Conservation (phyloP, 2,113 vertebrate species). For the Sinocyclocheilus grahami region DNA sequence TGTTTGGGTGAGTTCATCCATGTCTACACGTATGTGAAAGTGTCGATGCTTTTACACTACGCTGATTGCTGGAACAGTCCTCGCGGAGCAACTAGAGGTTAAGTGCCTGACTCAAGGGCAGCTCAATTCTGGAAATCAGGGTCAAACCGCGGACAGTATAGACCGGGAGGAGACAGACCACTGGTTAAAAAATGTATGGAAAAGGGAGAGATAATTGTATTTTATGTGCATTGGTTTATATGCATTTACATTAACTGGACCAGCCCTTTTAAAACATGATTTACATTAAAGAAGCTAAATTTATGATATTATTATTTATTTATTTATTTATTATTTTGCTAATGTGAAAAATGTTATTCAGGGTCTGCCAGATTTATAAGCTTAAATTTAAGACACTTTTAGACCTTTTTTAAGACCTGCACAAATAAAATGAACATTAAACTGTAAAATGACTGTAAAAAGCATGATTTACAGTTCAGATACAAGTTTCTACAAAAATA, state of each 20-base stretch:
- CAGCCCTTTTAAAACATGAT: not conserved
- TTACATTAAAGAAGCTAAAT: not conserved
- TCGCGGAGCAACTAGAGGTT: not conserved
- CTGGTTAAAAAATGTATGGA: not conserved
- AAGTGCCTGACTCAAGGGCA: slow-evolving; percentile 13
- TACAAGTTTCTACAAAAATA: too few relatives aligned
- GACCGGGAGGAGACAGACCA: not conserved
- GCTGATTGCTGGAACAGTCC: slow-evolving; percentile 8
- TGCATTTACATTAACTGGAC: not conserved
- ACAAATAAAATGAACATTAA: too few relatives aligned
- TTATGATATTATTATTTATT: not conserved
- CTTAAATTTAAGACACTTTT: too few relatives aligned
- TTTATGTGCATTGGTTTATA: not conserved
- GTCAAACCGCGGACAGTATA: not conserved
- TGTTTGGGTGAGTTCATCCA: slow-evolving; percentile 37
- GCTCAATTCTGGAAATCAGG: not conserved
- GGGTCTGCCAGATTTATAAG: too few relatives aligned
- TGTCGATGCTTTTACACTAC: not conserved
- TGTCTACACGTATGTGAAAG: slow-evolving; percentile 33
- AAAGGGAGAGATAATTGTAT: not conserved
- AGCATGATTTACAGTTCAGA: too few relatives aligned
- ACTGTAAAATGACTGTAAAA: too few relatives aligned
- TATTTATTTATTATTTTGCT: too few relatives aligned
- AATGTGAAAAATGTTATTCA: too few relatives aligned
- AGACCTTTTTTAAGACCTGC: too few relatives aligned